phyloP scores from a whole-genome alignment of 2,113 vertebrate genomes.

The Sakesphorus luctuosus region DNA sequence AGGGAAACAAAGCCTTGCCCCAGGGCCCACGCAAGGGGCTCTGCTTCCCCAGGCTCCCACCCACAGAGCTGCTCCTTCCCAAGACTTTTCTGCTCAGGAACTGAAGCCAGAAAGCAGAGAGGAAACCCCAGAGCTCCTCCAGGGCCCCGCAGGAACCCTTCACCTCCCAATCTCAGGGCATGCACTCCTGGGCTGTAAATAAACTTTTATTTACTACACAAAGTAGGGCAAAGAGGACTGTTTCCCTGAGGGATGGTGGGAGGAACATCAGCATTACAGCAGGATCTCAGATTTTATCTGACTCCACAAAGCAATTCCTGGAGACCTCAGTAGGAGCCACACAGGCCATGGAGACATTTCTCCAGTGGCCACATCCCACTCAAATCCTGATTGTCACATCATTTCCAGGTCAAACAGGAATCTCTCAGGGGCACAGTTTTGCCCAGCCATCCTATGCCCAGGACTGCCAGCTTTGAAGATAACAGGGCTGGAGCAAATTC shows the following conservation, averaged over 20 bases:
- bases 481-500: neutral
- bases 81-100: neutral
- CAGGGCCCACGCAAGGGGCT: neutral
- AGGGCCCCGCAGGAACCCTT: neutral
- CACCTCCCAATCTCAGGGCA: neutral
- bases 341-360: neutral
- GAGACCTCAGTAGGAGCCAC: neutral
- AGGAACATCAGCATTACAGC: neutral
- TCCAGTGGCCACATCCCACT: neutral
- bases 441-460: neutral
- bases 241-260: neutral
- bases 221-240: neutral
- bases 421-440: neutral
- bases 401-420: neutral
- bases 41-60: neutral
- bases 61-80: neutral
- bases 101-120: neutral
- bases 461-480: neutral
- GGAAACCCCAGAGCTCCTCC: constrained; percentile 14
- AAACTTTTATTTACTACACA: constrained; percentile 43
- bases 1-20: neutral
- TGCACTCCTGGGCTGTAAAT: neutral
- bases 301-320: neutral
- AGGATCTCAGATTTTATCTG: neutral
- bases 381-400: neutral